Evolutionary conservation across 2,888 invertebrate genomes (phyloP).

Genomic region (Myathropa florea): DNA sequence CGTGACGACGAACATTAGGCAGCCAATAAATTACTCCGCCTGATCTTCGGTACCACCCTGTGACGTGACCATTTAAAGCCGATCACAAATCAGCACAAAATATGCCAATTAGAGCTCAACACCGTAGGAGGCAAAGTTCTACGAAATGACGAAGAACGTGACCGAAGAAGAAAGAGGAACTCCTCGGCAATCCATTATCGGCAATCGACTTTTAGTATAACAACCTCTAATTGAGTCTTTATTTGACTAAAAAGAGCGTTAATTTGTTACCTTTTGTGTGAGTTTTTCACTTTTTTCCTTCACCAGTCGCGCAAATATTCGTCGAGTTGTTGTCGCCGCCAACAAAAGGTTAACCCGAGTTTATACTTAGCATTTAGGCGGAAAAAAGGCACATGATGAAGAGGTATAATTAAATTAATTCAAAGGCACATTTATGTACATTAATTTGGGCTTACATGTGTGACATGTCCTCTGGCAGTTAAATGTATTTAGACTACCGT

Average conservation of each 20-base stretch:
- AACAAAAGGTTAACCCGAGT: neutral
- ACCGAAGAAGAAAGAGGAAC: neutral
- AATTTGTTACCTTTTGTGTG: neutral
- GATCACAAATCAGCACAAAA: neutral
- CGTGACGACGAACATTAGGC: no score
- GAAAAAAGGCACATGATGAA: constrained; percentile 2
- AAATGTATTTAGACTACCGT: neutral
- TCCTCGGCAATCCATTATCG: neutral
- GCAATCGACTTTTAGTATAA: constrained; percentile 28
- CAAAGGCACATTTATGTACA: neutral
- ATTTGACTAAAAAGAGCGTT: constrained; percentile 3
- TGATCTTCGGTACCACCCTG: neutral
- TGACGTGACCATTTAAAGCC: neutral
- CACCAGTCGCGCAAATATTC: neutral
- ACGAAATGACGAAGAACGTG: neutral
- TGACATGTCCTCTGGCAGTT: neutral
- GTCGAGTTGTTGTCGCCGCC: neutral
- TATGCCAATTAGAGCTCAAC: neutral
- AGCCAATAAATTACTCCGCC: neutral
- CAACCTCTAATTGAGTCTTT: constrained; percentile 12
- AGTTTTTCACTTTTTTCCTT: neutral
- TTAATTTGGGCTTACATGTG: neutral
- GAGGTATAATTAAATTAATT: constrained; percentile 29
- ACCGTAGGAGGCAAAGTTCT: neutral
- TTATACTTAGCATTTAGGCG: neutral